Base-by-base conservation (phyloP, 2,888 invertebrate species). In the Autographa pulchrina region DNA sequence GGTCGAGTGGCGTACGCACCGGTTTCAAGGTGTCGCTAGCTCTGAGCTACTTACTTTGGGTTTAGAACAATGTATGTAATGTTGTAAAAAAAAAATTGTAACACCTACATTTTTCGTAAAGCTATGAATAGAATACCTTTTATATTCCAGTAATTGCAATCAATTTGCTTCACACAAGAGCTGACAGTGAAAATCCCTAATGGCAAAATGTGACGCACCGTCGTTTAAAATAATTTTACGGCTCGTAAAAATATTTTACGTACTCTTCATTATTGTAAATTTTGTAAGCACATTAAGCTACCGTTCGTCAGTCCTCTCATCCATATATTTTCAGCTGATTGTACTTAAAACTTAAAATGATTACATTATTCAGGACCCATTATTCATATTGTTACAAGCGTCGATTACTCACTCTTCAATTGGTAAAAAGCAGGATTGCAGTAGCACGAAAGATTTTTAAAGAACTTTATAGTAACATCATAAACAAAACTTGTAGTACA, bases 91-190 rank as follows among this genome's bases (percentile, higher is more conserved):
- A n/a, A n/a, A n/a, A n/a, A n/a, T n/a, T n/a, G n/a, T n/a, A 48
- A 48, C 5, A n/a, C 48, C 48, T n/a, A 7, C 6, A 48, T n/a
- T 13, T 20, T 56, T 56, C 18, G 25, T 11, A 25, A 11, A 56
- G 20, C 20, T 20, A 25, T 25, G 13, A 56, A 56, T 25, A 20
- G 25, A 56, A 25, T 56, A 56, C 13, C 38, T 11, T 56, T 56
- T 13, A 18, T 56, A 25, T 14, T 25, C 14, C 20, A 56, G 20
- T 56, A 20, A 56, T 56, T 56, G 20, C 54, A 11, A 56, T 56
- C 54, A 56, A 56, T 56, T 56, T 56, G 54, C 20, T 56, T 54
- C 13, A 56, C 20, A 56, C 20, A 56, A 56, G 25, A 56, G 25
- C 13, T 20, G 54, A 54, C 18, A 56, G 25, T 25, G 25, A 56